Conservation (phyloP, 1,140 invertebrate species). For the Oncopeltus fasciatus region DNA sequence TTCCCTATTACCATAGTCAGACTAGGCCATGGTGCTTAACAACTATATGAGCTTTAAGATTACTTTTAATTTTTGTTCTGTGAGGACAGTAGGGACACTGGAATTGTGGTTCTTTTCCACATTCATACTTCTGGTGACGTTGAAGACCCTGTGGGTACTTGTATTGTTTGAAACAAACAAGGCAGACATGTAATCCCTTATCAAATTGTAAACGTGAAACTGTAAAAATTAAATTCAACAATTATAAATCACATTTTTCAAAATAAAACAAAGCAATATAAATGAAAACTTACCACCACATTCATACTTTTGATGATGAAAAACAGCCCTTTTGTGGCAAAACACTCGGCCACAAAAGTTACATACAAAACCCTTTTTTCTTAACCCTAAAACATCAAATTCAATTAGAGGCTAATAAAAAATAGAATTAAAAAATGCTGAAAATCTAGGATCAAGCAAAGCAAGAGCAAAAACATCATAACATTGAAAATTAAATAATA, state of each 20-base stretch:
- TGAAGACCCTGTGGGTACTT: constrained; percentile 55
- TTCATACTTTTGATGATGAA: background rate
- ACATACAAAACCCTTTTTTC: background rate
- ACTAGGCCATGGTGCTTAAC: constrained; percentile 26
- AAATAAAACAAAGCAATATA: background rate
- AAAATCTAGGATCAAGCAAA: too few species aligned
- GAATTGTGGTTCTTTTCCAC: constrained; percentile 30
- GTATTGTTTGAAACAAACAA: constrained; percentile 44
- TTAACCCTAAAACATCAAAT: constrained; percentile 22
- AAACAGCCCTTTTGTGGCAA: background rate
- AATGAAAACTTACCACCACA: background rate
- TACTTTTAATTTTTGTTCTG: constrained; percentile 20
- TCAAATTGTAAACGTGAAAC: background rate
- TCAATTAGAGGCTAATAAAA: too few species aligned
- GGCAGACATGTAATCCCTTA: background rate
- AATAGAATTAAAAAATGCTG: too few species aligned
- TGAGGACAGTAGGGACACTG: constrained; percentile 26
- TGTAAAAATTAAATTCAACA: background rate
- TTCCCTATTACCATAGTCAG: background rate
- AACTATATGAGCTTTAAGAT: constrained; percentile 27
- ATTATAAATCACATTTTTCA: background rate
- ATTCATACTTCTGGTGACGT: constrained; percentile 28
- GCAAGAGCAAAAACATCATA: too few species aligned
- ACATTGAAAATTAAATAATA: too few species aligned
- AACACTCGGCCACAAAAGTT: background rate